Evolutionary conservation across 2,113 vertebrate genomes (phyloP).

Genomic region (Noctilio leporinus): DNA sequence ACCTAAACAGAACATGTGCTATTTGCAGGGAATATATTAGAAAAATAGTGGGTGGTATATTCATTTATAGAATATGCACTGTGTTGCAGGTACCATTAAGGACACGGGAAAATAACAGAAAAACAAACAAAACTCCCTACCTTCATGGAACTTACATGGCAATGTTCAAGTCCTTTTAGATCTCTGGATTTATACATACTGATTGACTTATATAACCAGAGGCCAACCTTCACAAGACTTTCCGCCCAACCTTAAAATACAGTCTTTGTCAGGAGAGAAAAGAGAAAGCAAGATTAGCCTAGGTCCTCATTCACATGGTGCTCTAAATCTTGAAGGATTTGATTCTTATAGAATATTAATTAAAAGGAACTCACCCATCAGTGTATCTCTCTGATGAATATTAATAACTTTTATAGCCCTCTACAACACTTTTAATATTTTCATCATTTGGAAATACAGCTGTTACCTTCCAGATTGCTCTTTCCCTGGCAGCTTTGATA

Average conservation of each 20-base stretch:
- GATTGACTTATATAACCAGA: background rate
- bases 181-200: background rate
- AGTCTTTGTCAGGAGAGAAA: background rate
- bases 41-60: background rate
- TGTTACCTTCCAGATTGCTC: background rate
- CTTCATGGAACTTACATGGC: background rate
- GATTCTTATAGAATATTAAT: background rate
- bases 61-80: background rate
- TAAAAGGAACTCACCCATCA: background rate
- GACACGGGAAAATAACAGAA: background rate
- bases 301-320: background rate
- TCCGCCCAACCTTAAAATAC: background rate
- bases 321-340: background rate
- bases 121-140: background rate
- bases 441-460: conserved; percentile 10
- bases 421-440: conserved; percentile 4
- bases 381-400: background rate
- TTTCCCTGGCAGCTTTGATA: background rate
- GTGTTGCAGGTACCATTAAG: background rate
- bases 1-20: background rate
- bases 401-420: background rate
- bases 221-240: background rate
- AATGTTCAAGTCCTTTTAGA: background rate
- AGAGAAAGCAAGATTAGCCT: background rate
- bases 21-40: background rate